Percentiles rank a stretch among this genome's conserved stretches.
These are phyloP conservation scores for Dysdera silvatica DNA, from an alignment of 1,140 invertebrate species.

Conservation along the genomic window DNA sequence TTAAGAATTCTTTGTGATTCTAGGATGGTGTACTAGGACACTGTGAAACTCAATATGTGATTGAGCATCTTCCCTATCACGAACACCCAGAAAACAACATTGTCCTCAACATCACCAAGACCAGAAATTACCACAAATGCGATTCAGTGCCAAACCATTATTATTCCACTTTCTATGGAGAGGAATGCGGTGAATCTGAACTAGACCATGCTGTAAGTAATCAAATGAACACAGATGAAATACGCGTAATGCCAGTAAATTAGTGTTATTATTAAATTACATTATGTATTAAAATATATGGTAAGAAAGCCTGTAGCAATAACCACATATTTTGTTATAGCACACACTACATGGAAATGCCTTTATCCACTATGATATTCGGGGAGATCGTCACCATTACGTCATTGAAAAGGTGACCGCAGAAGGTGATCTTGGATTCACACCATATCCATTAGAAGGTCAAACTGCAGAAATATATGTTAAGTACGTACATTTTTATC, in stretches of 20 bases:
- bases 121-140: constrained; percentile 35
- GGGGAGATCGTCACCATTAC: constrained; percentile 28
- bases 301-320: too few species aligned
- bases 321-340: constrained; percentile 18
- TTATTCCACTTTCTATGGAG: constrained; percentile 18
- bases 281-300: too few species aligned
- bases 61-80: constrained; percentile 17
- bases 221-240: background rate
- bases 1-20: background rate
- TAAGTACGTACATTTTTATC: too few species aligned
- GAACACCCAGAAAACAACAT: constrained; percentile 16
- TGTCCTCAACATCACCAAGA: constrained; percentile 37
- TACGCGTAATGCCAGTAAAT: too few species aligned
- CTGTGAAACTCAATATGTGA: constrained; percentile 30
- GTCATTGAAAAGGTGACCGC: constrained; percentile 29
- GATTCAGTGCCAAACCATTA: constrained; percentile 6
- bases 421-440: constrained; percentile 18
- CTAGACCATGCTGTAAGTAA: constrained; percentile 16
- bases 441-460: constrained; percentile 28
- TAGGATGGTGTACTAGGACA: constrained; percentile 19
- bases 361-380: constrained; percentile 27
- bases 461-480: too few species aligned
- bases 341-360: constrained; percentile 21
- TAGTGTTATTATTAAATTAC: too few species aligned
- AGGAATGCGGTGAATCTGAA: constrained; percentile 20